Base-by-base conservation (phyloP, 2,797 vertebrate genomes). In the Oryzias sinensis region DNA sequence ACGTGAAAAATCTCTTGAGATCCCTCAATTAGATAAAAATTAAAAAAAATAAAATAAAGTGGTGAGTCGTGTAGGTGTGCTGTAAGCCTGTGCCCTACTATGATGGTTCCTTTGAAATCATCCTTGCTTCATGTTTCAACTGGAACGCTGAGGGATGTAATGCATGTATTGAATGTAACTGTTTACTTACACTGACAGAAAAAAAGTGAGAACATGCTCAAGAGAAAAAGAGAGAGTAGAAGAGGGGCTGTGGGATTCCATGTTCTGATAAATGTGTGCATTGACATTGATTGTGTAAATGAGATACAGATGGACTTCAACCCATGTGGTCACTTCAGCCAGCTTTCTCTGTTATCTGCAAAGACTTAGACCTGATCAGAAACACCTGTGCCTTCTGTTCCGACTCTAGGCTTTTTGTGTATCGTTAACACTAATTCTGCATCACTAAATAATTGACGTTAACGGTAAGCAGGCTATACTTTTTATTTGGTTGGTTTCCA, bases 101-200 rank as follows among this genome's bases (percentile, higher is more conserved):
- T 58, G 65, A 75, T 74, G 37, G 54, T 66, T 54, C 53, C 80
- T 74, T 83, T 75, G 76, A 59, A 67, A 76, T 82, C 73, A 74
- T 59, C 53, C 54, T 73, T 72, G 78, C 62, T 56, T 68, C 62
- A 59, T 55, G 74, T 69, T 81, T 62, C 61, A 46, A 27, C 46
- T 15, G 17, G 49, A 63, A 22, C 58, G 43, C 11, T 9, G 14
- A 54, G 22, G 43, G 3, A 9, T 24, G 4, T 24, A 43, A 15
- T n/a, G 3, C 37, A 25, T 45, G 27, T 14, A 15, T 16, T 53
- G 25, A 17, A n/a, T 17, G 24, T 42, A 6, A 1, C 15, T 25
- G 45, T 24, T 5, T 15, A 27, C 11, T 15, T 49, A 22, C 29
- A 17, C 11, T 5, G 17, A 47, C 20, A 48, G 40, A 51, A 43